Conservation (phyloP, 2,113 vertebrate genomes). For the Malurus melanocephalus region DNA sequence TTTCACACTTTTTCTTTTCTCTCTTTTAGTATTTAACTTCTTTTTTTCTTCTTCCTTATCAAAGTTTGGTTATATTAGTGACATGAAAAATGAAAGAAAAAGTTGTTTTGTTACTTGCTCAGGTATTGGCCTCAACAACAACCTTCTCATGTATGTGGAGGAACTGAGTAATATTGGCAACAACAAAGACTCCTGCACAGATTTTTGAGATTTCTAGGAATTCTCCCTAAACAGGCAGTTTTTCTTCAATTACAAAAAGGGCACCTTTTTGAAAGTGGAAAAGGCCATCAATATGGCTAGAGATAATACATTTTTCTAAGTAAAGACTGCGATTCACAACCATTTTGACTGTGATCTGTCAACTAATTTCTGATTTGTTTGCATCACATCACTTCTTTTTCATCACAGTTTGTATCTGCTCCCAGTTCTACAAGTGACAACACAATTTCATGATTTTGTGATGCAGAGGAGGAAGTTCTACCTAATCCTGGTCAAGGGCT, state of each 20-base stretch:
- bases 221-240: neutral
- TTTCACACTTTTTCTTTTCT: neutral
- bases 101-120: neutral
- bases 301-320: neutral
- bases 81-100: neutral
- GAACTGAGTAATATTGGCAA: neutral
- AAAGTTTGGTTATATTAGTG: neutral
- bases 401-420: neutral
- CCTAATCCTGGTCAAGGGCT: neutral
- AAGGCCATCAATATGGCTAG: neutral
- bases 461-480: neutral
- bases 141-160: neutral
- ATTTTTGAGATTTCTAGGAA: neutral
- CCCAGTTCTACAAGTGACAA: neutral
- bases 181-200: neutral
- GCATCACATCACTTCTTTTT: neutral
- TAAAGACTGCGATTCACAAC: neutral
- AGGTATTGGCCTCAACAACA: neutral
- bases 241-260: neutral
- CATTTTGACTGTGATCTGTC: neutral
- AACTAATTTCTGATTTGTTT: neutral
- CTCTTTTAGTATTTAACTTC: neutral
- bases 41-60: neutral
- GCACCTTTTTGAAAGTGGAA: neutral
- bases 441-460: neutral